These are phyloP conservation scores for Orthosia incerta DNA, from an alignment of 2,888 invertebrate species.

Conservation along the genomic window DNA sequence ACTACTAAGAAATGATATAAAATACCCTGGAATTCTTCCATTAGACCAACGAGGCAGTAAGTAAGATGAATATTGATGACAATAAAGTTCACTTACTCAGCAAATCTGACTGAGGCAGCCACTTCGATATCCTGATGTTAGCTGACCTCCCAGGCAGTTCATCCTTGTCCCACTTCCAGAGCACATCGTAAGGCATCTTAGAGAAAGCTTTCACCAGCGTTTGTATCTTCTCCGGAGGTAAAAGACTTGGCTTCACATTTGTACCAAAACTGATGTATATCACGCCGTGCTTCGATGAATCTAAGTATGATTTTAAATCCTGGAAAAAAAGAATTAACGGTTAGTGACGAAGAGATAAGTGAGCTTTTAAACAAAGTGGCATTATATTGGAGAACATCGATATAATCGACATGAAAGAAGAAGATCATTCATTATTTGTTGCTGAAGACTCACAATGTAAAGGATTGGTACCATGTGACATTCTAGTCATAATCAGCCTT, in stretches of 20 bases:
- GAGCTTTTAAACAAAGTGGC: no score
- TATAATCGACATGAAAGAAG: no score
- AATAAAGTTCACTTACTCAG: slow-evolving; percentile 49
- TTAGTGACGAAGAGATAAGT: neutral
- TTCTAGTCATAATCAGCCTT: no score
- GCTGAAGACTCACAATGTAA: no score
- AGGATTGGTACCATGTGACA: no score
- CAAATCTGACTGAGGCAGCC: slow-evolving; percentile 83
- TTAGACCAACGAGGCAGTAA: no score
- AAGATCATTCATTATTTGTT: no score
- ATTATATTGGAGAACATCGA: no score
- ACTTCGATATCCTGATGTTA: slow-evolving; percentile 83
- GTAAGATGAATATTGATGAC: no score
- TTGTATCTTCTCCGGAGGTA: slow-evolving; percentile 76
- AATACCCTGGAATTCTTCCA: no score
- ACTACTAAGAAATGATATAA: no score
- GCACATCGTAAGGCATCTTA: slow-evolving; percentile 81
- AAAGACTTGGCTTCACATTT: slow-evolving; percentile 74
- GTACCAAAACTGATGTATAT: slow-evolving; percentile 87
- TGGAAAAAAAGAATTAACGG: slow-evolving; percentile 45
- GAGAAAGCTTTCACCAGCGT: slow-evolving; percentile 78
- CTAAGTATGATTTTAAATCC: slow-evolving; percentile 79
- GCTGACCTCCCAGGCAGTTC: slow-evolving; percentile 74
- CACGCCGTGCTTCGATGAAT: slow-evolving; percentile 82
- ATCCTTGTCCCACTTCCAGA: slow-evolving; percentile 86